A percentile compares a stretch with the other conserved stretches of the same genome.
phyloP scores from a whole-genome alignment of 1,140 invertebrate species.

The Elymnias hypermnestra region DNA sequence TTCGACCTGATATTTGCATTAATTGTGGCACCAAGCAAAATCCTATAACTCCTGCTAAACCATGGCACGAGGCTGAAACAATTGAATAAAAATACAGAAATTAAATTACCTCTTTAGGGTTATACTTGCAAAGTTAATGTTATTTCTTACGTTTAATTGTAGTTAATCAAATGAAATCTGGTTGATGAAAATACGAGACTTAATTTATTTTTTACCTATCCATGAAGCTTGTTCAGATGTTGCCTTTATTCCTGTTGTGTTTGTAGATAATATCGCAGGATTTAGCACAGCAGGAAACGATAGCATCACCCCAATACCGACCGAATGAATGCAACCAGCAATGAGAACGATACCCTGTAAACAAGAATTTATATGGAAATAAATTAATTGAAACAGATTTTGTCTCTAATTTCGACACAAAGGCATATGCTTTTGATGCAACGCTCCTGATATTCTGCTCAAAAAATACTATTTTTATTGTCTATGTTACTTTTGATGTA shows the following conservation, averaged over 20 bases:
- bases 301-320: slow-evolving; percentile 20
- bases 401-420: neutral
- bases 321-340: slow-evolving; percentile 17
- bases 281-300: slow-evolving; percentile 28
- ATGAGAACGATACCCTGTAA: slow-evolving; percentile 22
- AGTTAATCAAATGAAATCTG: no score
- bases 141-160: no score
- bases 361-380: no score
- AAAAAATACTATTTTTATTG: no score
- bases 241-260: slow-evolving; percentile 28
- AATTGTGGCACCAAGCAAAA: slow-evolving; percentile 27
- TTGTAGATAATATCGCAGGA: slow-evolving; percentile 24
- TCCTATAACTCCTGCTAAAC: slow-evolving; percentile 31
- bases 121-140: no score
- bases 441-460: no score
- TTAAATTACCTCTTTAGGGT: no score
- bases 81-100: no score
- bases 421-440: no score
- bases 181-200: no score
- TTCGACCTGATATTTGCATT: slow-evolving; percentile 33
- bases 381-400: no score
- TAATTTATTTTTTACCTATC: slow-evolving; percentile 27
- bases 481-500: no score
- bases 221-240: slow-evolving; percentile 31
- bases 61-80: slow-evolving; percentile 36